Evolutionary conservation across 2,888 invertebrate species (phyloP), one percentile per base, ranked within the genome.

Genomic region (Volucella bombylans): DNA sequence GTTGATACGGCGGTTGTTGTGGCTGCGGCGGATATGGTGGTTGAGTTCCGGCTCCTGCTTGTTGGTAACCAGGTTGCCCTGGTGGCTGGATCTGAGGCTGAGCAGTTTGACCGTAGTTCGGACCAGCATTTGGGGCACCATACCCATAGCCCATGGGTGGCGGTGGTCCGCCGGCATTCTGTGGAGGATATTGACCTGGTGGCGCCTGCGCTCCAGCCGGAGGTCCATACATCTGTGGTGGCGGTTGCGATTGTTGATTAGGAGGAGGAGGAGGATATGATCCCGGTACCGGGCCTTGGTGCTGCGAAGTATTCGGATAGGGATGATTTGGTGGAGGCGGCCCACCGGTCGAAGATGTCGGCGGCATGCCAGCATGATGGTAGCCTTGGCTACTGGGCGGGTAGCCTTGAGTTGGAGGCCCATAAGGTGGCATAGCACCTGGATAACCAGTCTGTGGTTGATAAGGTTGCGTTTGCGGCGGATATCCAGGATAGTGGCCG

Each of bases 371-470:
- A 14, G 92, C 93, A 61, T 93, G 93, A 79, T 93, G 93, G 86
- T 93, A 93, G 89, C 92, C 89, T 93, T 92, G 93, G 68, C 93
- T 92, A 2, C 93, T 93, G 11, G 95, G 93, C 9, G 94, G 94
- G 88, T 95, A 95, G 4, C 94, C 90, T 87, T 91, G 91, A 0
- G 90, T 81, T n/a, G 92, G 92, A 8, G 91, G 91, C 1, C 91
- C 91, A 73, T 92, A 91, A 4, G 88, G 87, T 10, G 88, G 88
- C 90, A 89, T 89, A 12, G 88, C 88, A 15, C 88, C 89, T 0
- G 94, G 94, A 88, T 94, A 94, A 4, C 94, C 93, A 64, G 94
- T 92, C 86, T 92, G 92, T 43, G 94, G 93, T 72, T 94, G 94
- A 88, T 94, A 94, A 39, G 91, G 90, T 82, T 73, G 92, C 88